Evolutionary conservation across 2,797 vertebrate genomes (phyloP).

Genomic region (Karalla daura): DNA sequence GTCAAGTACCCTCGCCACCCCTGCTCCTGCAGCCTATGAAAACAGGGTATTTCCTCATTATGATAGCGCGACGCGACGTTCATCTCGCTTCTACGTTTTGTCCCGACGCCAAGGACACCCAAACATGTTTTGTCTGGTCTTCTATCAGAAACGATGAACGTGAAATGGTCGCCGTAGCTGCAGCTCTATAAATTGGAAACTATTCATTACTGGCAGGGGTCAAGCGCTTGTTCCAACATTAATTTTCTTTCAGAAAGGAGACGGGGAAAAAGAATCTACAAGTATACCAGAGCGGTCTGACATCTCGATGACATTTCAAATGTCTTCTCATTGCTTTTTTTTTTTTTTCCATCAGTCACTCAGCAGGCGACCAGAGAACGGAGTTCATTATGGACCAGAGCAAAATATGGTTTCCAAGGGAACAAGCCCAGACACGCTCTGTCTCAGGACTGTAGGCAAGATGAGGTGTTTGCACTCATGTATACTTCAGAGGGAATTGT

Average conservation of each 20-base stretch:
- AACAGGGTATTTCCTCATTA: not conserved
- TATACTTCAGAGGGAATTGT: constrained; percentile 56
- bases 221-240: constrained; percentile 22
- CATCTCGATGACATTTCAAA: constrained; percentile 71
- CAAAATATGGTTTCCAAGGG: constrained; percentile 82
- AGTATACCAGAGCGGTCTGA: constrained; percentile 57
- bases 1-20: constrained; percentile 41
- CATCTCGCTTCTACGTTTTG: not conserved
- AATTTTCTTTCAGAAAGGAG: constrained; percentile 32
- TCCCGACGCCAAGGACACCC: not conserved
- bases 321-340: constrained; percentile 67
- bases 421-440: constrained; percentile 72
- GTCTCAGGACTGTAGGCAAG: constrained; percentile 58
- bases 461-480: constrained; percentile 65
- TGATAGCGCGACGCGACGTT: not conserved
- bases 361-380: constrained; percentile 62
- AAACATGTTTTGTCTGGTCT: not conserved
- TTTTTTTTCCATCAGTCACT: constrained; percentile 73
- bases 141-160: not conserved
- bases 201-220: constrained; percentile 15
- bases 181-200: not conserved
- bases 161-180: not conserved
- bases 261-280: constrained; percentile 15
- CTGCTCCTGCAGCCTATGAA: constrained; percentile 2
- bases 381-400: constrained; percentile 75